Base-by-base conservation (phyloP, 2,888 invertebrate genomes). In the Hemistola chrysoprasaria region DNA sequence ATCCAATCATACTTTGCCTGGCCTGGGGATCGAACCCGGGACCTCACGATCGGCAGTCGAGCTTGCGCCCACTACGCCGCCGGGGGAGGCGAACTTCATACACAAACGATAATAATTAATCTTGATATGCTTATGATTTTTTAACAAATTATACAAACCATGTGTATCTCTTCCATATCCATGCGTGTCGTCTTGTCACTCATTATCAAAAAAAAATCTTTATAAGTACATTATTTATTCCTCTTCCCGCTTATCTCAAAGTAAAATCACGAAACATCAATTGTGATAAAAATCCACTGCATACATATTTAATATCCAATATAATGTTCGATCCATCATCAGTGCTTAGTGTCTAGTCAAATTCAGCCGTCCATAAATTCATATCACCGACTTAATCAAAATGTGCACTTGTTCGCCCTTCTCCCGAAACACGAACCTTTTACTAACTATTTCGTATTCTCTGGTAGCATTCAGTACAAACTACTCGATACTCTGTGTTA, bases 351-450 rank as follows among this genome's bases (percentile, higher is more conserved):
- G 69, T 69, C 71, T 60, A 55, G 60, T 66, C 62, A 53, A 64
- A 71, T 76, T 68, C 56, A 50, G 43, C 48, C 63, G 59, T 64
- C 68, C 69, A 79, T 82, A 76, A 73, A 86, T 86, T 79, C 78
- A 85, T 83, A 81, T 71, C 66, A 63, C 62, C 48, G 77, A 84
- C 82, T 80, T 80, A 85, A 88, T 87, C 83, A 87, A 86, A 83
- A 71, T 64, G 74, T 65, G 71, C 78, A 77, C 78, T 84, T 79
- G 75, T 62, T 45, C 45, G 41, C 47, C 46, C 51, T 50, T 20
- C 30, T 37, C 37, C 2, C 40, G 42, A 40, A 49, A 45, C 41
- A 45, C 32, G 27, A 11, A 40, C 45, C 37, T 50, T 50, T 25
- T 39, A 51, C 8, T 30, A 46, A 40, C 49, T 49, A 25, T 8